Evolutionary conservation across 2,797 vertebrate genomes (phyloP), one percentile per base, ranked within the genome.

Genomic region (Pseudotriccus pelzelni): DNA sequence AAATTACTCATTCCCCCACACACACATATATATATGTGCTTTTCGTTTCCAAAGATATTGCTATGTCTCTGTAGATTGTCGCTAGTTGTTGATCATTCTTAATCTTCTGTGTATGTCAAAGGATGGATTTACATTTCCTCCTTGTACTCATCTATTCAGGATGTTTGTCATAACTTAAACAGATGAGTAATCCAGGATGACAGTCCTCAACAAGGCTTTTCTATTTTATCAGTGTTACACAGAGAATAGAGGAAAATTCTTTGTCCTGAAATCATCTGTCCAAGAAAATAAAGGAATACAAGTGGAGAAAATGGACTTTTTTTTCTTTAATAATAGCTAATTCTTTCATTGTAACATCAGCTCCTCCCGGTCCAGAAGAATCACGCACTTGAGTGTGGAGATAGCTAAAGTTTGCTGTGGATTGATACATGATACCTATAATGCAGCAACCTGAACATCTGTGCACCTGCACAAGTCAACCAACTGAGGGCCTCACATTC

Each of bases 1-100:
- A 80, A 60, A 43, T 59, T 37, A 37, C 23, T 36, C 19, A 7
- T 77, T 69, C 49, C 2, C 3, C 9, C 8, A 14, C 49, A 9
- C 7, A 11, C 12, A 8, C 37, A 39, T 8, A 10, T 10, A 10
- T 41, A 2, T 23, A 18, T 3, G 1, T 34, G 10, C 6, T 78
- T 88, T 91, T 37, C 19, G 17, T 77, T 78, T 90, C 46, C 32
- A 62, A 62, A 43, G 9, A 2, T 59, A n/a, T 64, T 90, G 43
- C 13, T 74, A 10, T 8, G 3, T 69, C 14, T 79, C 70, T 69
- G 25, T 34, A 70, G 13, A 44, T 60, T 53, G 28, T 53, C 10
- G 32, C 5, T 66, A 23, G 8, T 2, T 66, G 19, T 41, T 79
- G 32, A 52, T 30, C 0, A 28, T 87, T 94, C 52, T 77, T 50